These are phyloP conservation scores for Yponomeuta evonymella DNA, from an alignment of 2,888 invertebrate genomes.

Conservation along the genomic window DNA sequence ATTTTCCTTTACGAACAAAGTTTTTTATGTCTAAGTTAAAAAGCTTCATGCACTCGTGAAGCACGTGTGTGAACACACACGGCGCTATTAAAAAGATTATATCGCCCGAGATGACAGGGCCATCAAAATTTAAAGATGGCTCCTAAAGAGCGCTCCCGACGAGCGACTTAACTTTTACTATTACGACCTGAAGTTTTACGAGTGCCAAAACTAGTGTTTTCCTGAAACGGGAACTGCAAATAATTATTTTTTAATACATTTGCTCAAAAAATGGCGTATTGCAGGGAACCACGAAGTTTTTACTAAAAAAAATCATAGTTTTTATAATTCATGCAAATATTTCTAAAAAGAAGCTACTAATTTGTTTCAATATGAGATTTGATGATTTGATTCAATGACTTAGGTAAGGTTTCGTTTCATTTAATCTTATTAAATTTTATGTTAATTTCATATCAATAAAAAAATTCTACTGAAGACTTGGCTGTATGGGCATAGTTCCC, in stretches of 20 bases:
- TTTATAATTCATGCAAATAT: too few species aligned
- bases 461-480: too few species aligned
- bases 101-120: not conserved
- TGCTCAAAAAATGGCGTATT: too few species aligned
- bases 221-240: not conserved
- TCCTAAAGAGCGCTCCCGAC: not conserved
- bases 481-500: too few species aligned
- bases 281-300: too few species aligned
- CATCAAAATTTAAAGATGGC: constrained; percentile 3
- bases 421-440: too few species aligned
- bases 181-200: constrained; percentile 5
- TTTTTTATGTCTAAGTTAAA: not conserved
- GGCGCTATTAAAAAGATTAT: not conserved
- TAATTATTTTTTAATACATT: not conserved
- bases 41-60: not conserved
- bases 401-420: too few species aligned
- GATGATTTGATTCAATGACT: too few species aligned
- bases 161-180: constrained; percentile 10
- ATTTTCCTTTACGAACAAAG: not conserved
- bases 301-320: too few species aligned
- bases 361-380: too few species aligned
- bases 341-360: too few species aligned
- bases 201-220: constrained; percentile 4
- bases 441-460: too few species aligned
- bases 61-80: not conserved